phyloP scores from a whole-genome alignment of 2,888 invertebrate genomes.

The Xylota sylvarum region DNA sequence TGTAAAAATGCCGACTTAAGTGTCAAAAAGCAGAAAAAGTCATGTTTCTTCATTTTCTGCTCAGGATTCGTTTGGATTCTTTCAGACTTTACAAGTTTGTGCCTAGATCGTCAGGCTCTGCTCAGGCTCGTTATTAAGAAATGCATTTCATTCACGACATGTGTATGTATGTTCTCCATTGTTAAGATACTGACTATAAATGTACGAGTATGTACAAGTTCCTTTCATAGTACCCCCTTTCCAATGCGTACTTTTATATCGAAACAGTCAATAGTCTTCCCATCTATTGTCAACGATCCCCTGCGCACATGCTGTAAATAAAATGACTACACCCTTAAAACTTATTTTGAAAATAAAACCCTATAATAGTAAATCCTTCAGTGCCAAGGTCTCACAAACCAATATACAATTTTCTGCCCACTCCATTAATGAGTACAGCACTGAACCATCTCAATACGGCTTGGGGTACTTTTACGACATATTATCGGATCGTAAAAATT shows the following conservation, averaged over 20 bases:
- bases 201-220: too few species aligned
- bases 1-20: too few species aligned
- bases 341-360: constrained; percentile 17
- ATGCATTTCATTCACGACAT: too few species aligned
- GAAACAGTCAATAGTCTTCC: neutral
- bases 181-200: too few species aligned
- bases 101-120: too few species aligned
- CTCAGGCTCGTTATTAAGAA: too few species aligned
- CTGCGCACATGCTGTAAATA: neutral
- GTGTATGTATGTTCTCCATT: too few species aligned
- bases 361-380: constrained; percentile 22
- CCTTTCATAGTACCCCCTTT: too few species aligned
- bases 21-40: too few species aligned
- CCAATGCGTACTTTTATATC: neutral
- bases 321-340: constrained; percentile 20
- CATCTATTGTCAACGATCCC: neutral
- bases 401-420: constrained; percentile 28
- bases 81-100: too few species aligned
- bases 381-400: constrained; percentile 13
- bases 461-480: constrained; percentile 37
- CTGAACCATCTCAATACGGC: neutral
- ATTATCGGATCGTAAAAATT: constrained; percentile 62
- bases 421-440: constrained; percentile 11
- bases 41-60: too few species aligned
- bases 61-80: too few species aligned